Evolutionary conservation across 2,797 vertebrate genomes (phyloP).

Genomic region (Picus viridis): DNA sequence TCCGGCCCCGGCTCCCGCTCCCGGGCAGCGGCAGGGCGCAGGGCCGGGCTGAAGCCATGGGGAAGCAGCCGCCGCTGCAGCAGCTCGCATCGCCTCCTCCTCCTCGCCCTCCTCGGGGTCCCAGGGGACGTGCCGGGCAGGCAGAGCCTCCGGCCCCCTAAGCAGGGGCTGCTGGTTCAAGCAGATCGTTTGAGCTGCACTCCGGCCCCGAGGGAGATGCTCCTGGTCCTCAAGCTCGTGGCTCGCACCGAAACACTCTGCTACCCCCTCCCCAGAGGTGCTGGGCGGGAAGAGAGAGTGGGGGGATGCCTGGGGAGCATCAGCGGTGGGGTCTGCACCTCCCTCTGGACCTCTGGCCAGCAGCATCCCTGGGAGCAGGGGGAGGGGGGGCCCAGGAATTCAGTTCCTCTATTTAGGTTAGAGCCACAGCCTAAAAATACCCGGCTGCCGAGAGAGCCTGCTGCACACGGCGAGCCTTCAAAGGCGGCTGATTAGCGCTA

Average conservation of each 20-base stretch:
- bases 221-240: neutral
- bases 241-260: neutral
- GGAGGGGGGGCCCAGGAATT: too few species aligned
- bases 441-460: too few species aligned
- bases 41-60: neutral
- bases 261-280: neutral
- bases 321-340: neutral
- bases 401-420: too few species aligned
- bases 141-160: neutral
- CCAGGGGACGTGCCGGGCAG: fast-evolving
- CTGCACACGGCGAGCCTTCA: too few species aligned
- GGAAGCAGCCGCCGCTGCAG: neutral
- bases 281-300: too few species aligned
- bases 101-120: neutral
- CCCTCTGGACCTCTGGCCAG: fast-evolving
- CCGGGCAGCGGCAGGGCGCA: neutral
- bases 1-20: neutral
- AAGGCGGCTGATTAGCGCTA: too few species aligned
- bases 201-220: too few species aligned
- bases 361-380: neutral
- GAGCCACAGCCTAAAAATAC: too few species aligned
- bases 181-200: fast-evolving
- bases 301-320: neutral
- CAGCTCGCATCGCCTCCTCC: neutral
- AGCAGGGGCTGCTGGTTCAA: neutral